Evolutionary conservation across 2,797 vertebrate species (phyloP).

Genomic region (Liasis olivaceus): DNA sequence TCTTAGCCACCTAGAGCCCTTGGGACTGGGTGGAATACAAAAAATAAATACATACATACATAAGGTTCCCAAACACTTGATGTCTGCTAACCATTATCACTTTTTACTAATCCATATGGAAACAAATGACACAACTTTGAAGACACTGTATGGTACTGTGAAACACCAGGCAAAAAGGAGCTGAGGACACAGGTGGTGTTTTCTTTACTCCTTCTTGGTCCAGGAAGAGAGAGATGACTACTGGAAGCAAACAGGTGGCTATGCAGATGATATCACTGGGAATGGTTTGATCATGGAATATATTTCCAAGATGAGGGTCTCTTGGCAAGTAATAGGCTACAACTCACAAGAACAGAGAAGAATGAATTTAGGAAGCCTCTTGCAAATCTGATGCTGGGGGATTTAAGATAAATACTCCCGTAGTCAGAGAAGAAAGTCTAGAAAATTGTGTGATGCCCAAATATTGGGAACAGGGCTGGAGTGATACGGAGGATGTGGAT

Average conservation of each 20-base stretch:
- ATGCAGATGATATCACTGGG: neutral
- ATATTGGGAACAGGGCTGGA: no score
- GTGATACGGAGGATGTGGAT: no score
- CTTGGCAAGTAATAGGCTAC: neutral
- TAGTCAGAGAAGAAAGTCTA: no score
- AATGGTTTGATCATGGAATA: neutral
- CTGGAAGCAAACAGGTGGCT: neutral
- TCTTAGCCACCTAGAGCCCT: neutral
- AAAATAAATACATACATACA: neutral
- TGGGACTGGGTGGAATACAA: neutral
- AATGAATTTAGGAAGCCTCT: neutral
- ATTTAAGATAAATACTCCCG: no score
- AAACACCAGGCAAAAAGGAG: neutral
- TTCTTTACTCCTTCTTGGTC: neutral
- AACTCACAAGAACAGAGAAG: neutral
- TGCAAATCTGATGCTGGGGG: neutral
- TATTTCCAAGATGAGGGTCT: neutral
- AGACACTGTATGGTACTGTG: neutral
- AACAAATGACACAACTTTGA: neutral
- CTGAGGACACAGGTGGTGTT: neutral
- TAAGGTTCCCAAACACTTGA: neutral
- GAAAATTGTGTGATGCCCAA: no score
- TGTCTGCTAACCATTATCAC: neutral
- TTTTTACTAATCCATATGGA: neutral
- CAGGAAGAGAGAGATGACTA: neutral